Base-by-base conservation (phyloP, 2,888 invertebrate genomes). In the Synanthedon myopaeformis region DNA sequence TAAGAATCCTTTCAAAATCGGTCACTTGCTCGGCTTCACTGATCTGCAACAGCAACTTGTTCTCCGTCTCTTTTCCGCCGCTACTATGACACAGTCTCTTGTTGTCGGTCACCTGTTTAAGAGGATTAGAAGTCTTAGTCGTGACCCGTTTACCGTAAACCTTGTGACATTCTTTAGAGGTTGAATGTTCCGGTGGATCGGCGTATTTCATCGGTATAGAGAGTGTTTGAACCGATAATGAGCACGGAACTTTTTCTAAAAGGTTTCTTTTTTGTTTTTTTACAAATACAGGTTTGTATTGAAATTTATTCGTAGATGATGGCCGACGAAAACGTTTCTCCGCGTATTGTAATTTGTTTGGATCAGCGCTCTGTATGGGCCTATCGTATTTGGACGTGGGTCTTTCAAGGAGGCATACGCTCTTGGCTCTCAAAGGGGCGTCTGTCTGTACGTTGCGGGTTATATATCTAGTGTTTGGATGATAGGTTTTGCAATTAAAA, bases 1-100 rank as follows among this genome's bases (percentile, higher is more conserved):
- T 83, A 74, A 90, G 90, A 89, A 90, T 89, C 89, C 90, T 89
- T 82, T 89, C 88, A 85, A 90, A 89, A 82, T 90, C 89, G 42
- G 80, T 79, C 74, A 89, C 87, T 88, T 89, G 82, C 63, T 88
- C 79, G 89, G 90, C 89, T 89, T 90, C 90, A 61, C 88, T 84
- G 76, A 90, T 90, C 76, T 88, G 84, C 71, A 82, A 74, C 73
- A 90, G 72, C 72, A 88, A 71, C 68, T 79, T 82, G 76, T 88
- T 88, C 73, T 86, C 80, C 65, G 87, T 88, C 77, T 80, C 87
- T 73, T 74, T 85, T 70, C 77, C 80, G 66, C 68, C 59, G 60
- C 68, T 63, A 57, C 72, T 70, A 60, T 82, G 70, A 64, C 85
- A 85, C 81, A 82, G 79, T 80, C 81, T 83, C 83, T 76, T 81